Evolutionary conservation across 2,888 invertebrate species (phyloP), one percentile per base, ranked within the genome.

Genomic region (Zaprionus lineosus): DNA sequence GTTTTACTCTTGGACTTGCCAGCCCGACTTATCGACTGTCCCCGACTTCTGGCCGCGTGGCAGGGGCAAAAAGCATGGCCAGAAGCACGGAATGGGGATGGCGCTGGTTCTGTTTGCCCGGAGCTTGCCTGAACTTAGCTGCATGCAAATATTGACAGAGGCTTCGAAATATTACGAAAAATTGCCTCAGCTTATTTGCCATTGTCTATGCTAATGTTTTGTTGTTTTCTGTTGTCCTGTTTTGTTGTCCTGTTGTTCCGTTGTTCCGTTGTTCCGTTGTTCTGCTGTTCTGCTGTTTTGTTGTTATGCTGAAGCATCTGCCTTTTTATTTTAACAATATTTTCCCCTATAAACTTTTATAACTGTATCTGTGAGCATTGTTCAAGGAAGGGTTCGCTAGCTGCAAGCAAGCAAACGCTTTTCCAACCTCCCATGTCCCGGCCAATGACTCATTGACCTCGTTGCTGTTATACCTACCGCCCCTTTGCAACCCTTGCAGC

Each of bases 361-460:
- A n/a, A n/a, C n/a, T n/a, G n/a, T n/a, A n/a, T n/a, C n/a, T n/a
- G n/a, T n/a, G n/a, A n/a, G n/a, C n/a, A n/a, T n/a, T n/a, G n/a
- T n/a, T n/a, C n/a, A n/a, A 11, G 14, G 3, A 12, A 31, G 31
- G 31, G 14, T 31, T 31, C 31, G 31, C n/a, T 31, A 31, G 31
- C 14, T 31, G n/a, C 31, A 12, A 12, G 31, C 31, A 31, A 48
- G 21, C 26, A 18, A n/a, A n/a, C n/a, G n/a, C n/a, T 31, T 46
- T 43, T 44, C 43, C 34, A 31, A 33, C 19, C 58, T 47, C n/a
- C n/a, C n/a, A n/a, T n/a, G 63, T 41, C 47, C 12, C 75, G 79
- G 84, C 61, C 79, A 84, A 74, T 84, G 79, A 84, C 79, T 79
- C 82, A 79, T 79, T 81, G 81, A 81, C 81, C 85, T 76, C 62